Evolutionary conservation across 2,113 vertebrate genomes (phyloP).

Genomic region (Heliornis fulica): DNA sequence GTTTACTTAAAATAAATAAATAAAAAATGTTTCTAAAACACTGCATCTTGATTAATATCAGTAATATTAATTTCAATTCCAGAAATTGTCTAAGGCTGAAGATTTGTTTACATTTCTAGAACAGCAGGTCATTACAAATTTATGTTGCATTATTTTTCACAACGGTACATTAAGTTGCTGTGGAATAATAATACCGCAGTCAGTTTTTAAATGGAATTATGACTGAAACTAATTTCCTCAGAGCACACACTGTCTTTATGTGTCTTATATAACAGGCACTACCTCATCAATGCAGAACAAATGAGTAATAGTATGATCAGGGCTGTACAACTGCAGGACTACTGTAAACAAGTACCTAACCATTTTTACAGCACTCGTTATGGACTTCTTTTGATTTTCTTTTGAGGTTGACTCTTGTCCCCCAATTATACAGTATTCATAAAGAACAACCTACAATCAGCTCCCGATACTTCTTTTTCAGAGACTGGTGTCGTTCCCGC

Average conservation of each 20-base stretch:
- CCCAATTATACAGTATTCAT: not conserved
- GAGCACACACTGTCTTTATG: not conserved
- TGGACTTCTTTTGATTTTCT: not conserved
- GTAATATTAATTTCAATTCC: not conserved
- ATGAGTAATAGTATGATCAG: not conserved
- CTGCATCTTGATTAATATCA: not conserved
- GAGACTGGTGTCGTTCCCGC: conserved; percentile 89
- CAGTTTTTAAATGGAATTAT: conserved; percentile 47
- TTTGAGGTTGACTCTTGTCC: not conserved
- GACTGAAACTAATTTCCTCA: conserved; percentile 26
- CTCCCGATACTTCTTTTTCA: conserved; percentile 95
- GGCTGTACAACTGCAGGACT: not conserved
- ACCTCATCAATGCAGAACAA: not conserved
- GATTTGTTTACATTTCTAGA: conserved; percentile 25
- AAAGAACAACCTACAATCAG: conserved; percentile 83
- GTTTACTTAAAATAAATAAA: not conserved
- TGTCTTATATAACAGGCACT: conserved; percentile 25
- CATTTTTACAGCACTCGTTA: not conserved
- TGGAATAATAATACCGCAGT: conserved; percentile 17
- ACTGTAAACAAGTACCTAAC: not conserved
- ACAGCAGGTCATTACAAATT: conserved; percentile 21
- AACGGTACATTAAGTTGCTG: conserved; percentile 15
- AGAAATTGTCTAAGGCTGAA: not conserved
- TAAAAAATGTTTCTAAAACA: not conserved
- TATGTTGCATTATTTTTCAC: conserved; percentile 38